Percentiles rank a stretch among this genome's conserved stretches.
phyloP scores from a whole-genome alignment of 2,113 vertebrate genomes.

The Gallinago media region DNA sequence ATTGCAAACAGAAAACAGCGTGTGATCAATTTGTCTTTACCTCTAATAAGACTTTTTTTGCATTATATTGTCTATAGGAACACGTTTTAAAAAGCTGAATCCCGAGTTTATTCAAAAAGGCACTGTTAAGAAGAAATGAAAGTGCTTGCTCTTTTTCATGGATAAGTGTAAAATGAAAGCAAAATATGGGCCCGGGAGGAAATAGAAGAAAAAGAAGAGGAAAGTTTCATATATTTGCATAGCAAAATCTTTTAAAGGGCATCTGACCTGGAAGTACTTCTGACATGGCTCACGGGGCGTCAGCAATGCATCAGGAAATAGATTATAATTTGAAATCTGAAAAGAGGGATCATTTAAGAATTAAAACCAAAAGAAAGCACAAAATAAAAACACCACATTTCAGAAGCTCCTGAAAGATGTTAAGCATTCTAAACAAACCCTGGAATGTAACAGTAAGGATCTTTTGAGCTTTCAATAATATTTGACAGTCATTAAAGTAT shows the following conservation, averaged over 20 bases:
- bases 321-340: conserved; percentile 84
- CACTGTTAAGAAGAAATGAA: background rate
- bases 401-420: conserved; percentile 10
- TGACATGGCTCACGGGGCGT: conserved; percentile 80
- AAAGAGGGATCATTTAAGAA: conserved; percentile 81
- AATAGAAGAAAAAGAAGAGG: background rate
- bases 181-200: background rate
- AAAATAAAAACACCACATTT: conserved; percentile 59
- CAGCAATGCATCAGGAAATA: conserved; percentile 78
- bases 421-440: conserved; percentile 29
- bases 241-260: conserved; percentile 71
- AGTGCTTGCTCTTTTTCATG: conserved; percentile 9
- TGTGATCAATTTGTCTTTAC: background rate
- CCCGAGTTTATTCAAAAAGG: background rate
- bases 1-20: background rate
- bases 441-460: background rate
- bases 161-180: conserved; percentile 19
- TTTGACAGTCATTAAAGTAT: background rate
- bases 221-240: conserved; percentile 39
- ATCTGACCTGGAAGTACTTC: conserved; percentile 86
- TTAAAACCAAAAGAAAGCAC: conserved; percentile 76
- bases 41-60: background rate
- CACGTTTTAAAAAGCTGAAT: background rate
- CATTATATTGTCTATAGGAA: background rate
- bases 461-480: background rate